Conservation (phyloP, 2,888 invertebrate genomes). For the Apodemia duryi region DNA sequence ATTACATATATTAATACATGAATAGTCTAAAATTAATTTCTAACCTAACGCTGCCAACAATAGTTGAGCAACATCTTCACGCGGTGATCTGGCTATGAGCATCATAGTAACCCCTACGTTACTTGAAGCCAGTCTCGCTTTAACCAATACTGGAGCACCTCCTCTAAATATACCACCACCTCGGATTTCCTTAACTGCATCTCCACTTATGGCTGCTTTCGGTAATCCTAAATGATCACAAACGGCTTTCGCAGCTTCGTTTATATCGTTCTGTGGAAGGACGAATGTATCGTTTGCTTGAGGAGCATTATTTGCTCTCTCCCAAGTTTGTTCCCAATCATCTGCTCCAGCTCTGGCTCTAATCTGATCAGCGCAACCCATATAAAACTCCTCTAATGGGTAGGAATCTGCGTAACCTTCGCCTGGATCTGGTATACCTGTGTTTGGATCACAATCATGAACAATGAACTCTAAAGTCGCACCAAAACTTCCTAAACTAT, state of each 20-base stretch:
- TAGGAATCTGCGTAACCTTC: conserved; percentile 98
- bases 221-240: conserved; percentile 63
- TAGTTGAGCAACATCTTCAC: conserved; percentile 91
- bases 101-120: conserved; percentile 95
- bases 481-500: conserved; percentile 89
- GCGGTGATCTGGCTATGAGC: conserved; percentile 91
- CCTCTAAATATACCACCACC: conserved; percentile 91
- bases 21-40: neutral
- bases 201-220: conserved; percentile 53
- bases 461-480: conserved; percentile 96
- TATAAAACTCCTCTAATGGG: conserved; percentile 89
- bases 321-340: conserved; percentile 85
- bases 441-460: conserved; percentile 97
- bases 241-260: conserved; percentile 60
- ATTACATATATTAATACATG: conserved; percentile 8
- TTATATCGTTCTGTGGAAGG: conserved; percentile 79
- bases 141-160: conserved; percentile 92
- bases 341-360: conserved; percentile 50
- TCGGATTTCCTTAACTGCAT: conserved; percentile 63
- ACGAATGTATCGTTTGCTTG: conserved; percentile 97
- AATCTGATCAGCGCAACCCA: conserved; percentile 63
- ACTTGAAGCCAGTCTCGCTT: conserved; percentile 88
- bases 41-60: conserved; percentile 92
- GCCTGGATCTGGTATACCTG: conserved; percentile 96
- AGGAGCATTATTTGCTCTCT: conserved; percentile 81